phyloP scores from a whole-genome alignment of 1,140 invertebrate species.

The Drosophila serrata region DNA sequence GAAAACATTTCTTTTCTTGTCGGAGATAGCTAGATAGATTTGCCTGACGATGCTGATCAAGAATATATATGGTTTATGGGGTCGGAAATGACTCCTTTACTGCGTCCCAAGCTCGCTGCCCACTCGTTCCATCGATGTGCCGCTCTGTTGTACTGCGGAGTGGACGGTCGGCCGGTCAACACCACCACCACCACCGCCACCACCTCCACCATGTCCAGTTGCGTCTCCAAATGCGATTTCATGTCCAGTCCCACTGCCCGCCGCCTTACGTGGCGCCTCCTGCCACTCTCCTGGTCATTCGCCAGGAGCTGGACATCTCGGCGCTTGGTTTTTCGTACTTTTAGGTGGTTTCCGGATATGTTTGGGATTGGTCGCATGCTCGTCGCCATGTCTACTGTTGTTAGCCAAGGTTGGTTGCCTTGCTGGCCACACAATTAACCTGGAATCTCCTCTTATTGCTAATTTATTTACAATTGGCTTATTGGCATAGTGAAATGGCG shows the following conservation, averaged over 20 bases:
- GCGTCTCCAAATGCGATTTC: not conserved
- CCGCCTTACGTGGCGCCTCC: not conserved
- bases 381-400: conserved; percentile 46
- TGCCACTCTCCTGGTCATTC: conserved; percentile 6
- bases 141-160: not conserved
- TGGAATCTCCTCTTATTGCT: not conserved
- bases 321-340: not conserved
- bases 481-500: no score
- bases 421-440: not conserved
- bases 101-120: no score
- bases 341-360: conserved; percentile 3
- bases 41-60: no score
- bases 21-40: no score
- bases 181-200: no score
- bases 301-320: conserved; percentile 23
- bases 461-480: not conserved
- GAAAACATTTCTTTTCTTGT: no score
- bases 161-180: not conserved
- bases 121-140: conserved; percentile 1
- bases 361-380: conserved; percentile 50
- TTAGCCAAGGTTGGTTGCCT: conserved; percentile 9
- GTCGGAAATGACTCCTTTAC: no score
- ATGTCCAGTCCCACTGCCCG: not conserved
- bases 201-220: no score
- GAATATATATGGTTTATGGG: no score